A percentile compares a stretch with the other conserved stretches of the same genome.
Evolutionary conservation across 35 echinoderm and acorn worm genomes (phyloP).

Genomic region (Heliocidaris erythrogramma): DNA sequence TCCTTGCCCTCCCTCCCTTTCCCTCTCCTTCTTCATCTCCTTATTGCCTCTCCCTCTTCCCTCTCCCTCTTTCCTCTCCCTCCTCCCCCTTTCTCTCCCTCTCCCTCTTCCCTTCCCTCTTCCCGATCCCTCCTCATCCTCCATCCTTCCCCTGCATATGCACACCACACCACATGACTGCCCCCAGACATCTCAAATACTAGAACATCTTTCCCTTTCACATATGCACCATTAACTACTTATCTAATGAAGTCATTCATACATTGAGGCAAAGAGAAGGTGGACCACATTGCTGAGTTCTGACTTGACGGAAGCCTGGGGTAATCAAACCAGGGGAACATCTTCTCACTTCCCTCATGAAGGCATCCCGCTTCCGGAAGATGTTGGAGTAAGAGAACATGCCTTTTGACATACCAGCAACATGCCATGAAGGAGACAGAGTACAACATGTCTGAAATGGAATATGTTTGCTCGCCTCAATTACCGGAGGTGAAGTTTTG

Average conservation of each 20-base stretch:
- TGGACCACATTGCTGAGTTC: neutral
- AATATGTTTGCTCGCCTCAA: neutral
- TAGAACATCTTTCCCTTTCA: neutral
- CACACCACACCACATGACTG: neutral
- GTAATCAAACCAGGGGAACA: neutral
- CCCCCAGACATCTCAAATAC: neutral
- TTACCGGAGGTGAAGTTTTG: neutral
- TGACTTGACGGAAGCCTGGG: conserved; percentile 7
- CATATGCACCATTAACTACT: neutral
- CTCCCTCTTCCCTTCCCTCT: neutral
- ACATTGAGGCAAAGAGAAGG: neutral
- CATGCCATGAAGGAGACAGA: neutral
- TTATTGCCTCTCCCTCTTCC: neutral
- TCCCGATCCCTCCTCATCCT: neutral
- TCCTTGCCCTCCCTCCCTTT: neutral
- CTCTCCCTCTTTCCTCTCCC: neutral
- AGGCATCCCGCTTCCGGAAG: neutral
- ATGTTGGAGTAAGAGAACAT: neutral
- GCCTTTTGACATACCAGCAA: neutral
- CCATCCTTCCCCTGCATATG: neutral
- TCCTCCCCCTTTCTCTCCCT: neutral
- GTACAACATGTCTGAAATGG: neutral
- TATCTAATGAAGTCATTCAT: conserved; percentile 12
- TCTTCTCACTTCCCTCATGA: neutral
- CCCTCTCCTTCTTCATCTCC: too few species aligned